Evolutionary conservation across 2,113 vertebrate genomes (phyloP), one percentile per base, ranked within the genome.

Genomic region (Cygnus atratus): DNA sequence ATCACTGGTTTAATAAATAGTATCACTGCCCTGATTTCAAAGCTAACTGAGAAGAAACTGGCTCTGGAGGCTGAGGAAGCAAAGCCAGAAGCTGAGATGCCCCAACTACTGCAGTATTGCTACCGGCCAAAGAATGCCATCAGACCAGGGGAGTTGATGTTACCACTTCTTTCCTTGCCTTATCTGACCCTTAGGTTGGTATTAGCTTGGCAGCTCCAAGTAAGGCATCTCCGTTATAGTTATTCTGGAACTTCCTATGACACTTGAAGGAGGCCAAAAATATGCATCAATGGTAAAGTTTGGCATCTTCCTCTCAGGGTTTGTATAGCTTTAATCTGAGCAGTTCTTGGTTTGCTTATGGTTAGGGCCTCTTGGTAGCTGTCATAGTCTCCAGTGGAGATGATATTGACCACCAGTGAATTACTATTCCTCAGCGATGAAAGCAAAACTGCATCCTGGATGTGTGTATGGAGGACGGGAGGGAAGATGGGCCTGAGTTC

Each of bases 71-170:
- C 18, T 67, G 77, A 43, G 26, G 39, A 80, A 26, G 55, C 35
- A 76, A 35, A 48, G 39, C 39, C 73, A 5, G 66, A 73, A 52
- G 13, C 58, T 33, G 70, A 54, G 39, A 19, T 94, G 83, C 24
- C 10, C 6, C 0, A 2, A 46, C 22, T 62, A 2, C 55, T 66
- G 28, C 29, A 22, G 35, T 4, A 1, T 79, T 75, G 29, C 50
- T 66, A 28, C 48, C 2, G 2, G 44, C 61, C 50, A 35, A 82
- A 48, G 61, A 22, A 1, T 6, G 26, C 26, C 2, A 0, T 37
- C 68, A 35, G 50, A 71, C 31, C 13, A 43, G 48, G 31, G 39
- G 58, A 33, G 65, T 79, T 86, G 0, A 0, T 35, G 2, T 72
- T 7, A 5, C 44, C 28, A 12, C 54, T 95, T 72, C 29, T 84